These are phyloP conservation scores for Cettia cetti DNA, from an alignment of 2,113 vertebrate genomes.

Conservation along the genomic window DNA sequence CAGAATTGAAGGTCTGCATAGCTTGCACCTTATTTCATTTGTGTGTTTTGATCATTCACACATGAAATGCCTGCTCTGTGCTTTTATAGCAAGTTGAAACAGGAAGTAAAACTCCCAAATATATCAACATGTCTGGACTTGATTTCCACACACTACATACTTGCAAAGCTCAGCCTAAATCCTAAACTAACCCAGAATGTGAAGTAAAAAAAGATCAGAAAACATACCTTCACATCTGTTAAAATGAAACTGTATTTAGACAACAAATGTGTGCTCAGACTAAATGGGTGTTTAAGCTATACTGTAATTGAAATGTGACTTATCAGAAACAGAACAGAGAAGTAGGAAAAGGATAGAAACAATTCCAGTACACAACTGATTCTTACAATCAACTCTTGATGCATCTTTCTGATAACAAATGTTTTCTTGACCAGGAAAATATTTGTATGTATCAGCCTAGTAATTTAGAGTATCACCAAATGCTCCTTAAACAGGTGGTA, in stretches of 20 bases:
- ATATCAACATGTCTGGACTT: background rate
- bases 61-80: background rate
- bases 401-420: background rate
- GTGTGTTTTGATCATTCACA: background rate
- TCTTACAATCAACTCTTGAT: background rate
- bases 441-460: background rate
- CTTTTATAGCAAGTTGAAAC: background rate
- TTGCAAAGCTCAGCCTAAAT: background rate
- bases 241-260: background rate
- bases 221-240: background rate
- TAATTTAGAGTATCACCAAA: background rate
- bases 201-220: background rate
- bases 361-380: background rate
- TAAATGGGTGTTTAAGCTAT: background rate
- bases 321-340: background rate
- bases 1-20: background rate
- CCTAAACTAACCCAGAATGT: background rate
- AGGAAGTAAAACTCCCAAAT: background rate
- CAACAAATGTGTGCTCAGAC: background rate
- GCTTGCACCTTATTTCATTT: background rate
- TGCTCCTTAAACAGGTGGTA: background rate
- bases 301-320: background rate
- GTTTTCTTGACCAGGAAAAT: background rate
- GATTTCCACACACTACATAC: background rate
- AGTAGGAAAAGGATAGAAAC: background rate